Base-by-base conservation (phyloP, 2,888 invertebrate genomes). In the Drosophila kambysellisi region DNA sequence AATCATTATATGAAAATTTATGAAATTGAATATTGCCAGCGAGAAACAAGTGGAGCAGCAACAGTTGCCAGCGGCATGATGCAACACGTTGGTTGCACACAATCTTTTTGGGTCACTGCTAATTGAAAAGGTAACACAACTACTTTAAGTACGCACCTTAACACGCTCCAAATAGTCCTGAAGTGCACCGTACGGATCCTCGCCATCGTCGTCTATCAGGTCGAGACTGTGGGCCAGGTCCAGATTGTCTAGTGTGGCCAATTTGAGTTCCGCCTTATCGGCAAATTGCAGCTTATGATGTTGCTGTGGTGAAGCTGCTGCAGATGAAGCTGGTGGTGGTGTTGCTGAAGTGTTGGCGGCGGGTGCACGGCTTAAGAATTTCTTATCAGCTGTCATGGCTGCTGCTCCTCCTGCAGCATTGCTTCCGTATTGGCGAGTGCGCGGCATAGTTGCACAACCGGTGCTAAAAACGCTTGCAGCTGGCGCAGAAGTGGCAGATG, bases 91-190 rank as follows among this genome's bases (percentile, higher is more conserved):
- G 76, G 60, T 25, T 25, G 25, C 25, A 25, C 2, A 25, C 2
- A 12, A 17, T 37, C 25, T 4, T 4, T 39, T 39, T 4, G 15
- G 30, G 25, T 64, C 39, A 53, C 63, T 63, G 58, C 33, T 54
- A 25, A 67, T 60, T 71, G 29, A 30, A 43, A 41, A 29, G 39
- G 1, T 3, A 29, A 11, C 4, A n/a, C 11, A 30, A n/a, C 1
- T 29, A 39, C 54, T 17, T 20, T 8, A 4, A 20, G 51, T 48
- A 88, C 92, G 91, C 70, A 93, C 93, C 91, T 93, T 93, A 57
- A 93, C 93, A 66, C 92, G 92, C 79, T 93, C 93, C 76, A 93
- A 76, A 80, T 93, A 93, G 67, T 92, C 92, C 80, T 93, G 91
- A 54, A 93, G 78, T 30, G 90, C 91, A 52, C 89, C 87, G 65